These are phyloP conservation scores for Timema podura DNA, from an alignment of 2,888 invertebrate species.

Conservation along the genomic window DNA sequence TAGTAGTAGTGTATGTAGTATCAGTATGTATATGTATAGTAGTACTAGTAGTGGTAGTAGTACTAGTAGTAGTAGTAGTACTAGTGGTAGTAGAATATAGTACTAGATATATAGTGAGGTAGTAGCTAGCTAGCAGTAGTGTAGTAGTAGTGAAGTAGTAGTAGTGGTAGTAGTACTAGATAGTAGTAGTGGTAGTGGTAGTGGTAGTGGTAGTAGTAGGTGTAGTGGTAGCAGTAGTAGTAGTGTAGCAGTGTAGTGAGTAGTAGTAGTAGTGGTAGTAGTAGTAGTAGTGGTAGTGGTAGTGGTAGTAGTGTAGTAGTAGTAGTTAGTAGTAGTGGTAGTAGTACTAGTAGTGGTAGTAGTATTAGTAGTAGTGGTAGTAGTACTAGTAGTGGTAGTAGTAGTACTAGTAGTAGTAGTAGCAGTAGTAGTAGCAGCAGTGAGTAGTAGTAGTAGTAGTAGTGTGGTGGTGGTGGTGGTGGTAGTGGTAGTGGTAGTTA, in stretches of 20 bases:
- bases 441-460: too few relatives aligned
- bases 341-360: too few relatives aligned
- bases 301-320: too few relatives aligned
- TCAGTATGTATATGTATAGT: not conserved
- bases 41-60: not conserved
- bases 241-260: not conserved
- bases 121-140: not conserved
- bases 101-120: not conserved
- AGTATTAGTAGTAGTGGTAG: too few relatives aligned
- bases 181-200: constrained; percentile 8
- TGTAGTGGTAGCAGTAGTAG: too few relatives aligned
- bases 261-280: not conserved
- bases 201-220: constrained; percentile 9
- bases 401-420: constrained; percentile 9
- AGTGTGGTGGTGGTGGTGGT: too few relatives aligned
- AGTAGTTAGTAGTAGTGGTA: too few relatives aligned
- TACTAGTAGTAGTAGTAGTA: not conserved
- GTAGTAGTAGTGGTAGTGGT: constrained; percentile 12
- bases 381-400: too few relatives aligned
- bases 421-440: not conserved
- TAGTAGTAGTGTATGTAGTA: not conserved
- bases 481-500: not conserved
- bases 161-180: not conserved
- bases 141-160: not conserved
- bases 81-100: not conserved